Conservation (phyloP, 64 coral and sea anemone genomes). For the Montipora cactus region DNA sequence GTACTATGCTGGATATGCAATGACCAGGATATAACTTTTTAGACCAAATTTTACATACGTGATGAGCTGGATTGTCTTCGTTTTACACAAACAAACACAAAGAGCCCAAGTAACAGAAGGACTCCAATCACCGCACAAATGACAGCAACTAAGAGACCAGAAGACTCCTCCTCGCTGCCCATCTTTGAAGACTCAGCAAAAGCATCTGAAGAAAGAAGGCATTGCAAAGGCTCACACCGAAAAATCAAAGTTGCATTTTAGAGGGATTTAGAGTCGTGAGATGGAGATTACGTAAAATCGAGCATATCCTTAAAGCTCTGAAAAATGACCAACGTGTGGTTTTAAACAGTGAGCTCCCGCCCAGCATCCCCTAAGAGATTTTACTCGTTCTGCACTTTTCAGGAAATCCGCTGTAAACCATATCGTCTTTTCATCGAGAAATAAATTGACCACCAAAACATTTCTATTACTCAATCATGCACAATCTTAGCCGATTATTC, state of each 20-base stretch:
- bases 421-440: too few species aligned
- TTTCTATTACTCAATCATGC: too few species aligned
- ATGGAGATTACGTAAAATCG: too few species aligned
- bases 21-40: not conserved
- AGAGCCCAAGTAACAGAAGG: slow-evolving; percentile 40
- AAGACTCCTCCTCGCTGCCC: not conserved
- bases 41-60: slow-evolving; percentile 3
- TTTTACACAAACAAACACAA: slow-evolving; percentile 43
- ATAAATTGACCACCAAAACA: too few species aligned
- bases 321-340: too few species aligned
- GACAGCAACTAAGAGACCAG: slow-evolving; percentile 37
- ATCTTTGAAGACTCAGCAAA: slow-evolving; percentile 10
- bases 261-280: too few species aligned
- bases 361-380: too few species aligned
- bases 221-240: not conserved
- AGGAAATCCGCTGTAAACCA: too few species aligned
- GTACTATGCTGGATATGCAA: not conserved
- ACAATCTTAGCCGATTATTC: too few species aligned
- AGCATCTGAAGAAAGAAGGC: not conserved
- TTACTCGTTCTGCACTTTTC: too few species aligned
- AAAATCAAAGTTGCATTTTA: not conserved
- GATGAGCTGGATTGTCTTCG: slow-evolving; percentile 33
- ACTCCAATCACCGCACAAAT: slow-evolving; percentile 38
- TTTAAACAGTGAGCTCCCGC: too few species aligned
- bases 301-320: too few species aligned